These are phyloP conservation scores for Stenurella melanura DNA, from an alignment of 2,888 invertebrate genomes.

Conservation along the genomic window DNA sequence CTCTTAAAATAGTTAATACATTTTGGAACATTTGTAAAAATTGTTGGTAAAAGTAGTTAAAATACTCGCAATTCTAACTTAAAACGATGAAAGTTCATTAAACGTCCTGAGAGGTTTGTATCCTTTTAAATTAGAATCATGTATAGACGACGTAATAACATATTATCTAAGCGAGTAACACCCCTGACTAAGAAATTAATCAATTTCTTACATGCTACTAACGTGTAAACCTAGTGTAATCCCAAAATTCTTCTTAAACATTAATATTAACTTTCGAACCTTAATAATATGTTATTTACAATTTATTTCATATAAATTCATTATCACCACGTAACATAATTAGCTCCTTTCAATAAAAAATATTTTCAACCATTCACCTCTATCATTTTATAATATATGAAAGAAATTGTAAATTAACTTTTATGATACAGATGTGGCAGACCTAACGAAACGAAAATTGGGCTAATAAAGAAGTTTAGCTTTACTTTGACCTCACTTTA, in stretches of 20 bases:
- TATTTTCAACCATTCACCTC: neutral
- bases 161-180: constrained; percentile 33
- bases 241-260: constrained; percentile 37
- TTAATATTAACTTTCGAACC: constrained; percentile 27
- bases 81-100: constrained; percentile 21
- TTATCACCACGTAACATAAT: neutral
- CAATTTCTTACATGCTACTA: constrained; percentile 33
- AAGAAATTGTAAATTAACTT: constrained; percentile 9
- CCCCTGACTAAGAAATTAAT: constrained; percentile 30
- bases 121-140: constrained; percentile 28
- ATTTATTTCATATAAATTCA: constrained; percentile 23
- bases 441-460: neutral
- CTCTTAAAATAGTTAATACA: constrained; percentile 48
- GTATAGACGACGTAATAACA: neutral
- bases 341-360: neutral
- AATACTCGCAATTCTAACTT: constrained; percentile 27
- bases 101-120: neutral
- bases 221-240: constrained; percentile 34
- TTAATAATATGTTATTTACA: constrained; percentile 29
- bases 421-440: neutral
- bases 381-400: neutral
- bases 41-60: constrained; percentile 34
- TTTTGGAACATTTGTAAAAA: constrained; percentile 45
- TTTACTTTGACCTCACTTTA: no score
- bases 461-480: no score